Evolutionary conservation across 2,888 invertebrate species (phyloP).

Genomic region (Scaptomyza flava): DNA sequence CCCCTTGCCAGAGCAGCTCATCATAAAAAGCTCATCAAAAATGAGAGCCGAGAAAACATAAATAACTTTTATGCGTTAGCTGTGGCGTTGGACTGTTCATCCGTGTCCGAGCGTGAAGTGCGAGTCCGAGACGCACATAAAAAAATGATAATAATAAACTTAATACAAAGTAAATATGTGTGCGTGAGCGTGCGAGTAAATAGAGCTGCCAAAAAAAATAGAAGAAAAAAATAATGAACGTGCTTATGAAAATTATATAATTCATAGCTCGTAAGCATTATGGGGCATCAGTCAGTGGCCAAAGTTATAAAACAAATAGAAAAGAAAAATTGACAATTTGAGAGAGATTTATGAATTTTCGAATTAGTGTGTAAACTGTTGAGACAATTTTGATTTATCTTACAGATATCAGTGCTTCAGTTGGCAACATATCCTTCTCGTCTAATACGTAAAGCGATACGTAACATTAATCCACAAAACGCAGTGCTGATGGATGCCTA

Average conservation of each 20-base stretch:
- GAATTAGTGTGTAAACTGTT: slow-evolving; percentile 10
- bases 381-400: slow-evolving; percentile 17
- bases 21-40: slow-evolving; percentile 74
- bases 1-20: slow-evolving; percentile 39
- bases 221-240: slow-evolving; percentile 30
- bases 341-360: slow-evolving; percentile 27
- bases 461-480: slow-evolving; percentile 74
- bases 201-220: slow-evolving; percentile 56
- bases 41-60: slow-evolving; percentile 68
- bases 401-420: slow-evolving; percentile 79
- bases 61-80: slow-evolving; percentile 71
- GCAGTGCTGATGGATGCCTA: slow-evolving; percentile 77
- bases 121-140: slow-evolving; percentile 56
- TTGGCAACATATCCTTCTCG: slow-evolving; percentile 83
- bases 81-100: background rate
- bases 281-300: slow-evolving; percentile 37
- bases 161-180: slow-evolving; percentile 76
- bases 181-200: slow-evolving; percentile 73
- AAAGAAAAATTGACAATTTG: slow-evolving; percentile 44
- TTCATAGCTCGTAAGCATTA: slow-evolving; percentile 79
- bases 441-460: slow-evolving; percentile 81
- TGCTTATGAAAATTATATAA: slow-evolving; percentile 79
- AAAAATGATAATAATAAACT: slow-evolving; percentile 80
- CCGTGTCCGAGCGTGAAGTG: slow-evolving; percentile 15
- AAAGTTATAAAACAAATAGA: slow-evolving; percentile 54